These are phyloP conservation scores for Cathartes aura DNA, from an alignment of 2,113 vertebrate genomes.

Conservation along the genomic window DNA sequence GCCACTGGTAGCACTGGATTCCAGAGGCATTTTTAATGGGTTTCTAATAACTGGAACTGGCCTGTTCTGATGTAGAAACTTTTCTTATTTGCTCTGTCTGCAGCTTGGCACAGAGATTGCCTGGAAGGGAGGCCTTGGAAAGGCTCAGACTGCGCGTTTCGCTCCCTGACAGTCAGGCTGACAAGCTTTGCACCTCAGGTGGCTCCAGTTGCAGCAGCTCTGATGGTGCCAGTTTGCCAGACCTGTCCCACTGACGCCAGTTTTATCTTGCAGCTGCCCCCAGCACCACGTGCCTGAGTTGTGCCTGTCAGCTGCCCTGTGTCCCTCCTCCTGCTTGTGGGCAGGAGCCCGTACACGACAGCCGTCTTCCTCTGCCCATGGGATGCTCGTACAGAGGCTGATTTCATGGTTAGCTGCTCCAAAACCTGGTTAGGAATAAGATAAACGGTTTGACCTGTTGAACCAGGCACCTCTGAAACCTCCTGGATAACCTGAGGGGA, in stretches of 20 bases:
- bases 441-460: background rate
- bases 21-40: background rate
- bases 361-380: background rate
- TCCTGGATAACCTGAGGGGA: background rate
- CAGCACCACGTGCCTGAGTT: accelerated
- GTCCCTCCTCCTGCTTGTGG: background rate
- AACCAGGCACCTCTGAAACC: background rate
- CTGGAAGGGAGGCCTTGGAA: background rate
- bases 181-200: background rate
- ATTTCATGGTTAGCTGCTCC: background rate
- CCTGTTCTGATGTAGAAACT: background rate
- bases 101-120: background rate
- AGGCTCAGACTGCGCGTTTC: background rate
- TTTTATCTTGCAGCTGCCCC: background rate
- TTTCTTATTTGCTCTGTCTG: background rate
- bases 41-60: background rate
- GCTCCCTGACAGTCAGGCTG: background rate
- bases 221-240: background rate
- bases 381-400: background rate
- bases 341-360: accelerated
- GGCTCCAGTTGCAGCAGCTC: background rate
- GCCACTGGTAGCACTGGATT: background rate
- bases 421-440: background rate
- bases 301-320: background rate
- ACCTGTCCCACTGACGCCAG: accelerated